Evolutionary conservation across 2,797 vertebrate species (phyloP).

Genomic region (Enteromius afrohamiltoni): DNA sequence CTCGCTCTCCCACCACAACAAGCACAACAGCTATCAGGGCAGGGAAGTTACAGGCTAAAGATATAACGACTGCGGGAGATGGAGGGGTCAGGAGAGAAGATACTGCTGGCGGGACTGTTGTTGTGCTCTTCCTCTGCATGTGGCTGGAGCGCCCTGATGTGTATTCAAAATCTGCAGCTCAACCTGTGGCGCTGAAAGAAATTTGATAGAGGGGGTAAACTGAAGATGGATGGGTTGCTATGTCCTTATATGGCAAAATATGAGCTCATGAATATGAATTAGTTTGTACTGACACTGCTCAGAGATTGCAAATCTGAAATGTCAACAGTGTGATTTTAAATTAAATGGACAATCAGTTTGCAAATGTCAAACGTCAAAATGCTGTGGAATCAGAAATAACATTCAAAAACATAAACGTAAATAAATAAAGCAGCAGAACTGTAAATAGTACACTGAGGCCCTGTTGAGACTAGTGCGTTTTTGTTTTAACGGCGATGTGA

Average conservation of each 20-base stretch:
- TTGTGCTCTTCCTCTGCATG: neutral
- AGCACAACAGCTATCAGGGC: conserved; percentile 34
- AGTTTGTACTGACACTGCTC: conserved; percentile 1
- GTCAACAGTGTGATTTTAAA: neutral
- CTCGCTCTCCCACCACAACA: conserved; percentile 15
- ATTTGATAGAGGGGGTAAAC: neutral
- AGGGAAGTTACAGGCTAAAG: conserved; percentile 34
- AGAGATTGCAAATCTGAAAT: neutral
- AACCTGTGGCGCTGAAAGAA: neutral
- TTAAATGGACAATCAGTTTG: neutral
- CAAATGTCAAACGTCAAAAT: conserved; percentile 12
- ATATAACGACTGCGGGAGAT: conserved; percentile 23
- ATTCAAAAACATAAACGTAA: neutral
- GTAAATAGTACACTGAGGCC: neutral
- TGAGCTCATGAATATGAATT: conserved; percentile 8
- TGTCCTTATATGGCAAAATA: neutral
- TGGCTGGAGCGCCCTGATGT: neutral
- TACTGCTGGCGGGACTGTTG: conserved; percentile 1
- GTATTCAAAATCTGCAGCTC: neutral
- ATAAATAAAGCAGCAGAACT: conserved; percentile 3
- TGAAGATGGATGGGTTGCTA: neutral
- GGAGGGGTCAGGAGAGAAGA: conserved; percentile 11
- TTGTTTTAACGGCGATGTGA: too few species aligned
- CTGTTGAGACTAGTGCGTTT: too few species aligned
- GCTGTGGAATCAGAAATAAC: neutral